Evolutionary conservation across 2,888 invertebrate genomes (phyloP), one percentile per base, ranked within the genome.

Genomic region (Scrobipalpa atriplicella): DNA sequence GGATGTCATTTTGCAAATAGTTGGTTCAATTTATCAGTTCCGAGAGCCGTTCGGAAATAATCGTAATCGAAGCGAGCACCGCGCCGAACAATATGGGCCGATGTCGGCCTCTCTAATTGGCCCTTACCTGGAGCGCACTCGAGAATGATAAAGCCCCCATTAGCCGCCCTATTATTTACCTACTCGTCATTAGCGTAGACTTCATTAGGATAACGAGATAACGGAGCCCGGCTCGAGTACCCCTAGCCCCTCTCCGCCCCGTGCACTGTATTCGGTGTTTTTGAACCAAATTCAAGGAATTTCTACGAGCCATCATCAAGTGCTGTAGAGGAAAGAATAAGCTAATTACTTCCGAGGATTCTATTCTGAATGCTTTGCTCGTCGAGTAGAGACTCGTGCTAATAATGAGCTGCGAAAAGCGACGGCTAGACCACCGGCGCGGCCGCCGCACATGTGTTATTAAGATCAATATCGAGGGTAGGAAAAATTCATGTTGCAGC

Each of bases 171-270:
- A 92, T 92, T 92, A 92, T 92, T 92, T 92, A 92, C 92, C 92
- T 92, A 92, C 92, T 92, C 92, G 90, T 92, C 92, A 92, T 92
- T 92, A 92, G 91, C 89, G 92, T 92, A 91, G 91, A 92, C 90
- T 92, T 92, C 92, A 92, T 92, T 92, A 92, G 92, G 91, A 90
- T 92, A 92, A 92, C 92, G 92, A 92, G 92, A 92, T 92, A 92
- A 92, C 90, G 87, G 88, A 87, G 87, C 87, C 84, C 81, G 74
- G 77, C 83, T 87, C 82, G 85, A 87, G 86, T 84, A 77, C 80
- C 79, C 79, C 81, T 47, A 47, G 78, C 76, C 80, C 79, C 82
- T 29, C 36, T 80, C 75, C 76, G 78, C 76, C 79, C 79, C 82
- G 77, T 78, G 78, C 78, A 77, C 80, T 81, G 84, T 89, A 36